Conservation (phyloP, 2,797 vertebrate genomes). For the Sandelia bainsii region DNA sequence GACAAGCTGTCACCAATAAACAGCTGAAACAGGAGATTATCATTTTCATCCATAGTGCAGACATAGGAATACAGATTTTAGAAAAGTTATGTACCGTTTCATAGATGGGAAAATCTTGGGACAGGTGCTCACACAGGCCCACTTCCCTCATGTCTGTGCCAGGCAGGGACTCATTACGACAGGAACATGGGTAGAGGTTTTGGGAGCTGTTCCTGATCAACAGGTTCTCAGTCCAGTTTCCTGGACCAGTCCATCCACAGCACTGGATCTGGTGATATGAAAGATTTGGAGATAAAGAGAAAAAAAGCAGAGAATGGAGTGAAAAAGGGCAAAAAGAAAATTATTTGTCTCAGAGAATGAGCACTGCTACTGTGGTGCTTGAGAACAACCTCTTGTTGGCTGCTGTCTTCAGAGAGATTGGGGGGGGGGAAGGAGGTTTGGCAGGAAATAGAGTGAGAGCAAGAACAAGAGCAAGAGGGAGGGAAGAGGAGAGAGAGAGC, state of each 20-base stretch:
- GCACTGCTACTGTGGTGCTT: slow-evolving; percentile 12
- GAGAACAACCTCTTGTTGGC: slow-evolving; percentile 31
- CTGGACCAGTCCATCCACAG: slow-evolving; percentile 90
- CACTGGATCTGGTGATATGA: slow-evolving; percentile 84
- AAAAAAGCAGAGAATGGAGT: background rate
- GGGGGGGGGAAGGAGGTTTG: slow-evolving; percentile 35
- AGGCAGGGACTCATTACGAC: slow-evolving; percentile 72
- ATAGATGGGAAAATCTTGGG: slow-evolving; percentile 74
- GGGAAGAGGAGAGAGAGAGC: background rate
- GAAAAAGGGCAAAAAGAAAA: slow-evolving; percentile 8
- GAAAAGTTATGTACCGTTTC: slow-evolving; percentile 73
- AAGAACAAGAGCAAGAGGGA: slow-evolving; percentile 12
- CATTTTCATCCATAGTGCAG: background rate
- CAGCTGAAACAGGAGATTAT: background rate
- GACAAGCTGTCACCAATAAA: background rate
- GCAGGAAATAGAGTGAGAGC: slow-evolving; percentile 16
- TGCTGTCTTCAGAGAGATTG: slow-evolving; percentile 35
- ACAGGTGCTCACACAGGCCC: slow-evolving; percentile 82
- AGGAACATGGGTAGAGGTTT: slow-evolving; percentile 88
- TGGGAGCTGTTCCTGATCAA: slow-evolving; percentile 79
- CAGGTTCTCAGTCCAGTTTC: slow-evolving; percentile 89
- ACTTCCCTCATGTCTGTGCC: background rate
- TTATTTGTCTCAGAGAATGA: slow-evolving; percentile 3
- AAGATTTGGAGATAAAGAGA: background rate
- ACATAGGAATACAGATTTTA: background rate